Conservation (phyloP, 2,113 vertebrate species). For the Natator depressus region DNA sequence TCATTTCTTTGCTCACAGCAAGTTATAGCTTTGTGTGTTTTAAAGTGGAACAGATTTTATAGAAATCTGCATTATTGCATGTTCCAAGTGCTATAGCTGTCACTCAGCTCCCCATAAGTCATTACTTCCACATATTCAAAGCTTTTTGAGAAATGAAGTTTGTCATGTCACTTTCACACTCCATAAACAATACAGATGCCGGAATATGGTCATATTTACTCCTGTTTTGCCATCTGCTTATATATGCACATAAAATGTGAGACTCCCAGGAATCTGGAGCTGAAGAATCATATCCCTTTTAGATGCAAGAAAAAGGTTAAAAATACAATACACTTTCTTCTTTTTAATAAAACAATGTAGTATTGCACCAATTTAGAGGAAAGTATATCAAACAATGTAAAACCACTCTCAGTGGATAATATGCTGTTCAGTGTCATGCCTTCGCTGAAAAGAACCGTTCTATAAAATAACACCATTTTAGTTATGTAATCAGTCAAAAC, state of each 20-base stretch:
- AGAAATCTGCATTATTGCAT: background rate
- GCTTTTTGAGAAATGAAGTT: constrained; percentile 39
- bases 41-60: background rate
- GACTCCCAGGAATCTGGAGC: background rate
- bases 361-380: background rate
- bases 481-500: background rate
- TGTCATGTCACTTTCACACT: constrained; percentile 13
- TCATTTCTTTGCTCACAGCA: rapidly evolving
- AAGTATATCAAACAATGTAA: rapidly evolving
- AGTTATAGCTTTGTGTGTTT: background rate
- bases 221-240: constrained; percentile 57
- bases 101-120: constrained; percentile 10
- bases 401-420: background rate
- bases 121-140: constrained; percentile 34
- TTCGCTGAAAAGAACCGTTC: background rate
- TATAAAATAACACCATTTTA: background rate
- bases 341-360: background rate
- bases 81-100: constrained; percentile 11
- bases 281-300: background rate
- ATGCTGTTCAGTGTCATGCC: background rate
- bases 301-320: background rate
- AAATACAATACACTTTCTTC: background rate
- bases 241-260: constrained; percentile 11
- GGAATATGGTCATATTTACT: constrained; percentile 50
- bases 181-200: constrained; percentile 3